These are phyloP conservation scores for Thymelicus lineola DNA, from an alignment of 2,888 invertebrate species.

Conservation along the genomic window DNA sequence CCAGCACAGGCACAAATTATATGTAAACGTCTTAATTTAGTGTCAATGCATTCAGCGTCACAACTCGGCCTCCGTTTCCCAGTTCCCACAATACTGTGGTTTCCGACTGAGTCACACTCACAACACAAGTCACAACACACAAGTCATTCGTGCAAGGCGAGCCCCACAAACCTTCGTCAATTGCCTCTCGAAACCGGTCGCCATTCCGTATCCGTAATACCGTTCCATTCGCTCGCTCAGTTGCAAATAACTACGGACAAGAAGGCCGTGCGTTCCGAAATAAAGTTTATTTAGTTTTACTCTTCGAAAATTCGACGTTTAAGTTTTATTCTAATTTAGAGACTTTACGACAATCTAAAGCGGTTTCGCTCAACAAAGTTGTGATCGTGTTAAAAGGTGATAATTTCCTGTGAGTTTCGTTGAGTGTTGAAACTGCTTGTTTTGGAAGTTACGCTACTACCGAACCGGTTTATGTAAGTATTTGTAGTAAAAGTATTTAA, in stretches of 20 bases:
- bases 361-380: neutral
- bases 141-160: neutral
- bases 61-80: constrained; percentile 1
- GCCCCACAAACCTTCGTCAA: neutral
- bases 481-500: constrained; percentile 13
- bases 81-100: neutral
- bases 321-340: neutral
- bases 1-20: too few relatives aligned
- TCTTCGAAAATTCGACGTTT: neutral
- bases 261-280: neutral
- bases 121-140: neutral
- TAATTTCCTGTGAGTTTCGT: constrained; percentile 15
- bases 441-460: constrained; percentile 23
- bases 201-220: neutral
- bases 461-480: constrained; percentile 33
- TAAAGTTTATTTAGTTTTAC: neutral
- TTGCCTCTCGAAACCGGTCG: neutral
- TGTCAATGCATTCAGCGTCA: neutral
- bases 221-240: constrained; percentile 4
- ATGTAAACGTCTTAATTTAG: too few relatives aligned
- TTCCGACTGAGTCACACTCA: too few relatives aligned
- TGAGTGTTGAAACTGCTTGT: constrained; percentile 31
- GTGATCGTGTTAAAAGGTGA: constrained; percentile 32
- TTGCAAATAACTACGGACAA: neutral
- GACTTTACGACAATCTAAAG: neutral